Evolutionary conservation across 2,797 vertebrate genomes (phyloP).

Genomic region (Xyrichtys novacula): DNA sequence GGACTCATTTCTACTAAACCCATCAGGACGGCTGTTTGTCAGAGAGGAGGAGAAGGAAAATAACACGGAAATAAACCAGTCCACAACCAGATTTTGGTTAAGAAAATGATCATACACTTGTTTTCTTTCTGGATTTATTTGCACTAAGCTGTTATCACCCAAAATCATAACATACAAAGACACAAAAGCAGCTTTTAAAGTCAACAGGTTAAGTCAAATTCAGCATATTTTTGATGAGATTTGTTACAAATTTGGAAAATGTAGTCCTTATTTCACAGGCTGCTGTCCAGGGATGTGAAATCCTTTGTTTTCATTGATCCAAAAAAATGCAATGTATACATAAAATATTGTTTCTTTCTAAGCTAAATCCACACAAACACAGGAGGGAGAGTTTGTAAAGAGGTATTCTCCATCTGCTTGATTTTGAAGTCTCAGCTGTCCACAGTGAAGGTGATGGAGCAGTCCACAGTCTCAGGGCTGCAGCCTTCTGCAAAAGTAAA

Average conservation of each 20-base stretch:
- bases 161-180: conserved; percentile 8
- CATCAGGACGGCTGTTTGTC: conserved; percentile 56
- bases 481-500: conserved; percentile 86
- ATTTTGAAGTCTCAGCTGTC: conserved; percentile 41
- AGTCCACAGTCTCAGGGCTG: conserved; percentile 85
- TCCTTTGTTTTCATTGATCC: too few relatives aligned
- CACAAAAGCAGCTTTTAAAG: conserved; percentile 9
- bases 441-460: conserved; percentile 85
- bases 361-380: conserved; percentile 11
- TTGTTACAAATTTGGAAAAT: neutral
- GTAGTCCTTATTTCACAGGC: neutral
- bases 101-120: conserved; percentile 32
- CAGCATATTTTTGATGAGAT: neutral
- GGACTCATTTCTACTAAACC: conserved; percentile 50
- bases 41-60: conserved; percentile 21
- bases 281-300: neutral
- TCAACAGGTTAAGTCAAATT: neutral
- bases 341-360: neutral
- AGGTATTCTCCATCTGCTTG: neutral
- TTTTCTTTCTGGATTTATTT: conserved; percentile 45
- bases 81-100: neutral
- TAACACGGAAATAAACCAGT: conserved; percentile 10
- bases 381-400: neutral
- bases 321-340: too few relatives aligned
- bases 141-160: neutral